Percentiles rank a stretch among this genome's conserved stretches.
Evolutionary conservation across 2,888 invertebrate genomes (phyloP).

Genomic region (Drosophila antonietae): DNA sequence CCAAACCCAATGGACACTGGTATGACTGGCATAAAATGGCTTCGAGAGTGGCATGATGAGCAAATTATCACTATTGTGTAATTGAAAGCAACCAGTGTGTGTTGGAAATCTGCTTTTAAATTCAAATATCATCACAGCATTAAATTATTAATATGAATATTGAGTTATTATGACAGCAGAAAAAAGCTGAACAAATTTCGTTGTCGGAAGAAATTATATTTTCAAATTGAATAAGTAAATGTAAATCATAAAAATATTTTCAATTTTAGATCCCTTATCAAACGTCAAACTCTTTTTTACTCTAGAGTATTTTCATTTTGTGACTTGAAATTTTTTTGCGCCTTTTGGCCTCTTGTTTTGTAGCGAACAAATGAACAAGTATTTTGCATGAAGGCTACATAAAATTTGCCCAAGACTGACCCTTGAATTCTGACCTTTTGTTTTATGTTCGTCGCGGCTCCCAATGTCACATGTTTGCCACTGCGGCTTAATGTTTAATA

Average conservation of each 20-base stretch:
- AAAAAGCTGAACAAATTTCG: too few relatives aligned
- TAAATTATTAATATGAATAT: neutral
- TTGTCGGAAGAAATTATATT: neutral
- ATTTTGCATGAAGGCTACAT: slow-evolving; percentile 63
- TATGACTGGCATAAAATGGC: slow-evolving; percentile 57
- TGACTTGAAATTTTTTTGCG: slow-evolving; percentile 1
- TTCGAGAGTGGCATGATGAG: slow-evolving; percentile 37
- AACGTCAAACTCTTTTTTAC: neutral
- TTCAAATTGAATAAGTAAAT: neutral
- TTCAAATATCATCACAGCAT: neutral
- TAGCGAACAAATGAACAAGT: slow-evolving; percentile 55
- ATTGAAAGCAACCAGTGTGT: slow-evolving; percentile 10
- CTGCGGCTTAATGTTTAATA: slow-evolving; percentile 24
- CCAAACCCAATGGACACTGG: slow-evolving; percentile 70
- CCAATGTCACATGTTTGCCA: slow-evolving; percentile 53
- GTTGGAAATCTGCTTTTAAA: neutral
- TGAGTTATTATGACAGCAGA: neutral
- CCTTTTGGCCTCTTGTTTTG: slow-evolving; percentile 22
- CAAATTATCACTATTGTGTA: slow-evolving; percentile 10
- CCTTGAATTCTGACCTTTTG: slow-evolving; percentile 33
- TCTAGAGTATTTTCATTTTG: slow-evolving; percentile 38
- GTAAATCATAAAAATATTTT: neutral
- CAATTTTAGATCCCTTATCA: neutral
- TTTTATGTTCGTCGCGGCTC: slow-evolving; percentile 7
- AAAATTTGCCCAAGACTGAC: slow-evolving; percentile 45